These are phyloP conservation scores for Eciton burchellii DNA, from an alignment of 1,140 invertebrate species.

Conservation along the genomic window DNA sequence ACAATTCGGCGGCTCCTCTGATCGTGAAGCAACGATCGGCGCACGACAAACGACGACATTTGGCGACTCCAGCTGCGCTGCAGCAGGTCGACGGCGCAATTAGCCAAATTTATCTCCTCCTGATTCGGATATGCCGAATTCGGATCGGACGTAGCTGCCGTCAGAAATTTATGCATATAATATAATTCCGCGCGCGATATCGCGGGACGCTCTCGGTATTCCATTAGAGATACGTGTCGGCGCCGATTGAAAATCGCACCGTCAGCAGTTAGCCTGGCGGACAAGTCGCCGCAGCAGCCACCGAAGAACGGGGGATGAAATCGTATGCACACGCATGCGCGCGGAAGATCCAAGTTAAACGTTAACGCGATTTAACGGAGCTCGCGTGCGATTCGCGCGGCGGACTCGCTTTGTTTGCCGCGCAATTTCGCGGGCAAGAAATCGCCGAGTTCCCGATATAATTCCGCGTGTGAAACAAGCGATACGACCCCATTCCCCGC, in stretches of 20 bases:
- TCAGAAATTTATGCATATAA: too few relatives aligned
- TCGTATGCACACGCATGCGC: not conserved
- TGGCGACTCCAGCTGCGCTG: not conserved
- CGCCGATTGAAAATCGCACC: constrained; percentile 10
- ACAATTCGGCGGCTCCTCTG: too few relatives aligned
- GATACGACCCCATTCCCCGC: constrained; percentile 47
- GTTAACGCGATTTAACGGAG: constrained; percentile 50
- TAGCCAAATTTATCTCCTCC: too few relatives aligned
- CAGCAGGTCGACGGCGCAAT: too few relatives aligned
- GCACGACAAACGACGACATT: not conserved
- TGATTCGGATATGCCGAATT: too few relatives aligned
- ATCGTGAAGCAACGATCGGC: not conserved
- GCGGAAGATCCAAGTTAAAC: constrained; percentile 6
- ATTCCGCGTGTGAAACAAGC: constrained; percentile 32
- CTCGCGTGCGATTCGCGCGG: constrained; percentile 36
- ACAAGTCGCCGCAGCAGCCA: not conserved
- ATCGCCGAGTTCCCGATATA: constrained; percentile 30
- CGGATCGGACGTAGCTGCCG: too few relatives aligned
- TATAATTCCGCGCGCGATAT: not conserved
- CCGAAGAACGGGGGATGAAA: not conserved
- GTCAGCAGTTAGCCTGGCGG: not conserved
- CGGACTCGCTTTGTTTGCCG: constrained; percentile 50
- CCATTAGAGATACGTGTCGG: not conserved
- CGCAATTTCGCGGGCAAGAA: constrained; percentile 41
- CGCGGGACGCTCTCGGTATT: not conserved